Base-by-base conservation (phyloP, 1,140 invertebrate genomes). In the Stegodyphus mimosarum region DNA sequence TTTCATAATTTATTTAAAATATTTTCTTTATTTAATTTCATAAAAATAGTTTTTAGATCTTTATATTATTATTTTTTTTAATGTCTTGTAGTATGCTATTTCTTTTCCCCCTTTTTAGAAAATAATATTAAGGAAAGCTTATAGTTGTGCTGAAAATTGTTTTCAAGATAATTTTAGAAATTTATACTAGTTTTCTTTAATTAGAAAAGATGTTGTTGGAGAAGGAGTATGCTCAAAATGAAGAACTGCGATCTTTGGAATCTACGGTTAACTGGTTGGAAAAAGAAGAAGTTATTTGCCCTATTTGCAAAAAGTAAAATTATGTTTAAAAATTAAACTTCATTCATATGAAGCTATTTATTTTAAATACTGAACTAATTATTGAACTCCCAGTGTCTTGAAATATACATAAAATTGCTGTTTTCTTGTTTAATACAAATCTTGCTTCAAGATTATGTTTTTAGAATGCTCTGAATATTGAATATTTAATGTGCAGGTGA, bases 221-320 rank as follows among this genome's bases (percentile, higher is more conserved):
- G 48, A 50, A 70, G 9, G 9, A 60, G 9, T 70, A 70, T 70
- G 67, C 51, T 55, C 49, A 64, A 70, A 13, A 7, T 48, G 67
- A 70, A 79, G 7, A 48, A 13, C 49, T n/a, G 13, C 53, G 51
- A 15, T 13, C 33, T 33, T 33, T 79, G 7, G 66, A 70, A 7
- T 69, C 66, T 1, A 15, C 64, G 6, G 18, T 79, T 10, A 52
- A 79, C 55, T 79, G 77, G 77, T 17, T 79, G 52, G 10, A 79
- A 55, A 48, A 18, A 70, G 77, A 79, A 10, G 77, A 79, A 70
- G 66, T 79, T 79, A 79, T 79, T 70, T 79, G 77, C 9, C 77
- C 77, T 6, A 7, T 79, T 70, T 79, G 77, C 64, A 55, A 79
- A 70, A 79, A 55, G 77, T 79, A 73, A 73, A 11, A 33, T 33